Evolutionary conservation across 2,797 vertebrate species (phyloP).

Genomic region (Strix occidentalis): DNA sequence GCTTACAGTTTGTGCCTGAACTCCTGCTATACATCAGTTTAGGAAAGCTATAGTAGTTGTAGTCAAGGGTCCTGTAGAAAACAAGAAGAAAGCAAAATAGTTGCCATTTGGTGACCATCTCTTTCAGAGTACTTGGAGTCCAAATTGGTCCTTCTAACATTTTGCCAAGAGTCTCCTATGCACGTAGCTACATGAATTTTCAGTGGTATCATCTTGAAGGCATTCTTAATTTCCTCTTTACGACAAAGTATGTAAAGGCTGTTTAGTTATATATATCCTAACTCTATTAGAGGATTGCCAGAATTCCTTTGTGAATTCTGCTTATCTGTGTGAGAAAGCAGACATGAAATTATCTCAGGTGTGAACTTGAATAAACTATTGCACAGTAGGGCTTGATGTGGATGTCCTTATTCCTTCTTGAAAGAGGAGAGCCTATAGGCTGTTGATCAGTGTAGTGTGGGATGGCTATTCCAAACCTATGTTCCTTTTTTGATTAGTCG

Average conservation of each 20-base stretch:
- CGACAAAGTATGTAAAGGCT: neutral
- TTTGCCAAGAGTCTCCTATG: neutral
- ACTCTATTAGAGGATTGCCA: neutral
- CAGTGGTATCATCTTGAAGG: neutral
- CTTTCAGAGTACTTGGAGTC: neutral
- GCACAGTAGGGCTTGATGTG: neutral
- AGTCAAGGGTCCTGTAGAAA: neutral
- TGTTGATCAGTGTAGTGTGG: neutral
- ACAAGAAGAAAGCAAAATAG: neutral
- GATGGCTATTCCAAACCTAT: neutral
- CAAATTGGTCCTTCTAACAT: neutral
- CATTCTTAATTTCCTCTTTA: neutral
- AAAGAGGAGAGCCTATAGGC: neutral
- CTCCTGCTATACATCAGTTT: neutral
- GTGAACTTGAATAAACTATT: neutral
- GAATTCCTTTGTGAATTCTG: neutral
- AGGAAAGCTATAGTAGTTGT: neutral
- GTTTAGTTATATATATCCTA: neutral
- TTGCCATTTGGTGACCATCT: neutral
- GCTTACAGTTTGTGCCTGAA: neutral
- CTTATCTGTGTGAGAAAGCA: neutral
- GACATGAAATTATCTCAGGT: neutral
- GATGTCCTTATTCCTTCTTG: neutral
- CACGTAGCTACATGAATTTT: neutral
- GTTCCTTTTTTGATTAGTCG: neutral